Percentiles rank a stretch among this genome's conserved stretches.
Conservation (phyloP, 2,797 vertebrate genomes). For the Neosilurus hyrtlii region DNA sequence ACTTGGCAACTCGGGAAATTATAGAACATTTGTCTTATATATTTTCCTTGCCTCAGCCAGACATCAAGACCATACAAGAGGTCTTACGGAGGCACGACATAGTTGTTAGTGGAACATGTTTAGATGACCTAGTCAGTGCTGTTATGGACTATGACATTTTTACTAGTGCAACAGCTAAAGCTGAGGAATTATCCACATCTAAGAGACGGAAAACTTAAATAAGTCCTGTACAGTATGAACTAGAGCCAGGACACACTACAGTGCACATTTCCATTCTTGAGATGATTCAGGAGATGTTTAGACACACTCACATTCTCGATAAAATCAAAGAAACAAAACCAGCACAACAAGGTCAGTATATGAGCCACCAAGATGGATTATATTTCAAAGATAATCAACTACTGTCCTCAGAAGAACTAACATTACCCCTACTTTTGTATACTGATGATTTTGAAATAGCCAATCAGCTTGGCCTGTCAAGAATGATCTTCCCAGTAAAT, state of each 20-base stretch:
- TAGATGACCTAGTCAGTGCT: conserved; percentile 32
- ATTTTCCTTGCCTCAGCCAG: conserved; percentile 31
- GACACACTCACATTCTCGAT: conserved; percentile 35
- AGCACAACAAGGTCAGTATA: conserved; percentile 25
- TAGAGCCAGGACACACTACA: conserved; percentile 32
- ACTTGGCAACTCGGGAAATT: conserved; percentile 44
- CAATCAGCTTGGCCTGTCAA: conserved; percentile 41
- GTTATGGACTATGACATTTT: conserved; percentile 39
- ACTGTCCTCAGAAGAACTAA: conserved; percentile 35
- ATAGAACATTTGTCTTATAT: conserved; percentile 31
- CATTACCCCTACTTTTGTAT: conserved; percentile 35
- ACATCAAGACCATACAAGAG: conserved; percentile 37
- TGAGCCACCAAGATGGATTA: conserved; percentile 38
- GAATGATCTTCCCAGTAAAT: conserved; percentile 45
- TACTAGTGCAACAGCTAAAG: conserved; percentile 34
- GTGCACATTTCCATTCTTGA: conserved; percentile 31
- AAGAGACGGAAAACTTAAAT: conserved; percentile 35
- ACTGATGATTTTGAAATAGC: conserved; percentile 39
- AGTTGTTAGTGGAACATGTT: conserved; percentile 12
- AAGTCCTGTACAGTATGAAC: conserved; percentile 30
- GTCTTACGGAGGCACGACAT: conserved; percentile 31
- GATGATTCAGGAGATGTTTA: conserved; percentile 46
- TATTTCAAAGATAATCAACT: conserved; percentile 41
- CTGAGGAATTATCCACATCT: conserved; percentile 19
- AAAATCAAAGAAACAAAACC: conserved; percentile 36